Percentiles rank a stretch among this genome's conserved stretches.
phyloP scores from a whole-genome alignment of 2,888 invertebrate species.

The Phania funesta region DNA sequence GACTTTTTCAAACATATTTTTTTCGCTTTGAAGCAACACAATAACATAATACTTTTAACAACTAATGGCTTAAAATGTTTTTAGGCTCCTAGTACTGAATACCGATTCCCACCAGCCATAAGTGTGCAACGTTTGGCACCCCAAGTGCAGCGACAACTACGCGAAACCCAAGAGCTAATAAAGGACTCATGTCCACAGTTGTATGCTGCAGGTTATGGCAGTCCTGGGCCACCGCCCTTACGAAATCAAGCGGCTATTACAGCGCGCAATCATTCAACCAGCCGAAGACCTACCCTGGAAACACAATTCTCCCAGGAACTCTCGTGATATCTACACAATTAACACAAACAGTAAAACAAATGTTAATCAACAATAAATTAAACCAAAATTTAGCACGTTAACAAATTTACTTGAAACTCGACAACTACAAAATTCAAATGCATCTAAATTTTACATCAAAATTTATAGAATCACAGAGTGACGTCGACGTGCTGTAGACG shows the following conservation, averaged over 20 bases:
- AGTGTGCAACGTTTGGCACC: slow-evolving; percentile 81
- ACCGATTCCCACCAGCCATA: slow-evolving; percentile 80
- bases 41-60: no score
- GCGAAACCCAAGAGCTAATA: slow-evolving; percentile 81
- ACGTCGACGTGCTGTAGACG: background rate
- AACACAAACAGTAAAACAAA: slow-evolving; percentile 70
- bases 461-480: slow-evolving; percentile 47
- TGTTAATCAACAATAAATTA: slow-evolving; percentile 43
- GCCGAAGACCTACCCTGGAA: slow-evolving; percentile 81
- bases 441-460: slow-evolving; percentile 9
- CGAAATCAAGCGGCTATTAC: slow-evolving; percentile 75
- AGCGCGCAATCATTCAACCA: slow-evolving; percentile 69
- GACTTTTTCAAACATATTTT: no score
- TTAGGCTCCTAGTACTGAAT: slow-evolving; percentile 77
- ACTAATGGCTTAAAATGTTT: slow-evolving; percentile 36
- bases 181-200: slow-evolving; percentile 81
- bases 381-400: slow-evolving; percentile 51
- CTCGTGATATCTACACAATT: slow-evolving; percentile 81
- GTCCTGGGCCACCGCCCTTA: slow-evolving; percentile 80
- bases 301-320: slow-evolving; percentile 81
- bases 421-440: slow-evolving; percentile 8
- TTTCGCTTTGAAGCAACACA: no score
- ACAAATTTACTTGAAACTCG: slow-evolving; percentile 60
- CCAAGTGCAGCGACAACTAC: slow-evolving; percentile 80
- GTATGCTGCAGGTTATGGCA: slow-evolving; percentile 80